A percentile compares a stretch with the other conserved stretches of the same genome.
Evolutionary conservation across 37 sponge, comb jelly and placozoan species (phyloP).

Genomic region (Diacarnus erythraeanus): DNA sequence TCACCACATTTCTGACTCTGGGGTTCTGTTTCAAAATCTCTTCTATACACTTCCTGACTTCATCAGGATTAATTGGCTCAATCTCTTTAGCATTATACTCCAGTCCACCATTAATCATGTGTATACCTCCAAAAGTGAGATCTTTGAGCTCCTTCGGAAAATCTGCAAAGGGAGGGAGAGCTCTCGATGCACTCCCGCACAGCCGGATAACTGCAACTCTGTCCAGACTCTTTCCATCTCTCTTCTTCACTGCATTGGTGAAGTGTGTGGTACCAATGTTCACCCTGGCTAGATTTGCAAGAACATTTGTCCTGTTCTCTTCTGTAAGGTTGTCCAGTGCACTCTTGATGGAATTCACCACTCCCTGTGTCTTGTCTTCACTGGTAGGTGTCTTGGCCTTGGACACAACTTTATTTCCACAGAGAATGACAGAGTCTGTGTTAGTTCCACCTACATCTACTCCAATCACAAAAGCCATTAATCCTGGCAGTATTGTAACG

Average conservation of each 20-base stretch:
- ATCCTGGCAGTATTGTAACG: too few relatives aligned
- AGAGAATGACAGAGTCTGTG: constrained; percentile 76
- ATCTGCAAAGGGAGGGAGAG: constrained; percentile 80
- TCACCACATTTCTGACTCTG: constrained; percentile 60
- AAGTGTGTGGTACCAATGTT: constrained; percentile 91
- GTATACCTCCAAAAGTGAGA: constrained; percentile 7
- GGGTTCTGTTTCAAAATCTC: constrained; percentile 26
- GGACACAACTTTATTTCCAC: constrained; percentile 27
- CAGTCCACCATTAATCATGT: constrained; percentile 70
- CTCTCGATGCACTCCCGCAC: constrained; percentile 62
- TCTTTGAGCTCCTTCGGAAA: constrained; percentile 61
- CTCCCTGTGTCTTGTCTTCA: constrained; percentile 55
- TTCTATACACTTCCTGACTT: constrained; percentile 17
- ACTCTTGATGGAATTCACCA: constrained; percentile 43
- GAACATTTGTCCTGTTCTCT: not conserved
- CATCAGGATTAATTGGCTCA: constrained; percentile 27
- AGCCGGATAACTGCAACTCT: constrained; percentile 73
- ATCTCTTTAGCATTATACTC: constrained; percentile 55
- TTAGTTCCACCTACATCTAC: constrained; percentile 93
- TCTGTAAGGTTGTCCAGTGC: constrained; percentile 22
- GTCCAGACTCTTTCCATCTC: constrained; percentile 36
- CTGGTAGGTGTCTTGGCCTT: constrained; percentile 58
- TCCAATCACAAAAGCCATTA: constrained; percentile 64
- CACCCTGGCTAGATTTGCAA: constrained; percentile 35
- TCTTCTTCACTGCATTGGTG: constrained; percentile 74